These are phyloP conservation scores for Perdita meconis DNA, from an alignment of 2,888 invertebrate species.

Conservation along the genomic window DNA sequence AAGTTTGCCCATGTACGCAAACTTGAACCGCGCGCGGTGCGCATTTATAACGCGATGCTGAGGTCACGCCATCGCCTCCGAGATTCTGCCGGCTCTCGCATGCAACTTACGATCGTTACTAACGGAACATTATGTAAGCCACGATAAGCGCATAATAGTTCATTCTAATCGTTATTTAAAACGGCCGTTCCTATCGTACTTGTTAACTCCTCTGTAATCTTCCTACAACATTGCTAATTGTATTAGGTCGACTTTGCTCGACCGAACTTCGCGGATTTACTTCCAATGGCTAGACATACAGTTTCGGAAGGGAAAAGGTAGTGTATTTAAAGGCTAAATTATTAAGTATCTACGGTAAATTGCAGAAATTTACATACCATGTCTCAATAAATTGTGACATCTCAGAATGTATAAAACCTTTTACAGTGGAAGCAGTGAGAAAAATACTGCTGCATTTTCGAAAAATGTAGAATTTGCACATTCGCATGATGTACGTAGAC, in stretches of 20 bases:
- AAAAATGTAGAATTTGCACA: too few relatives aligned
- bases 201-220: slow-evolving; percentile 76
- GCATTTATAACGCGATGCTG: slow-evolving; percentile 54
- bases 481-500: too few relatives aligned
- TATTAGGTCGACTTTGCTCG: slow-evolving; percentile 56
- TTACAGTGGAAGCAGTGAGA: too few relatives aligned
- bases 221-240: slow-evolving; percentile 68
- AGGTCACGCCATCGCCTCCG: slow-evolving; percentile 69
- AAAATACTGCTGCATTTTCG: too few relatives aligned
- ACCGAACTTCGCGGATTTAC: slow-evolving; percentile 36
- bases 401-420: too few relatives aligned
- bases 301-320: too few relatives aligned
- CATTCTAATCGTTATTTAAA: slow-evolving; percentile 80
- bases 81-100: slow-evolving; percentile 69
- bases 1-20: slow-evolving; percentile 12
- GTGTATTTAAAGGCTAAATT: too few relatives aligned
- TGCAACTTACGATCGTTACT: slow-evolving; percentile 77
- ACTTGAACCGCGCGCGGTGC: slow-evolving; percentile 20
- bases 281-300: too few relatives aligned
- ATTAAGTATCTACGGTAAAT: too few relatives aligned
- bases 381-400: too few relatives aligned
- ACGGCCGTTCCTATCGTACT: slow-evolving; percentile 72
- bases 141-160: slow-evolving; percentile 78
- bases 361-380: too few relatives aligned
- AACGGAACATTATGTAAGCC: slow-evolving; percentile 77